Evolutionary conservation across 1,140 invertebrate genomes (phyloP).

Genomic region (Caenorhabditis brenneri): DNA sequence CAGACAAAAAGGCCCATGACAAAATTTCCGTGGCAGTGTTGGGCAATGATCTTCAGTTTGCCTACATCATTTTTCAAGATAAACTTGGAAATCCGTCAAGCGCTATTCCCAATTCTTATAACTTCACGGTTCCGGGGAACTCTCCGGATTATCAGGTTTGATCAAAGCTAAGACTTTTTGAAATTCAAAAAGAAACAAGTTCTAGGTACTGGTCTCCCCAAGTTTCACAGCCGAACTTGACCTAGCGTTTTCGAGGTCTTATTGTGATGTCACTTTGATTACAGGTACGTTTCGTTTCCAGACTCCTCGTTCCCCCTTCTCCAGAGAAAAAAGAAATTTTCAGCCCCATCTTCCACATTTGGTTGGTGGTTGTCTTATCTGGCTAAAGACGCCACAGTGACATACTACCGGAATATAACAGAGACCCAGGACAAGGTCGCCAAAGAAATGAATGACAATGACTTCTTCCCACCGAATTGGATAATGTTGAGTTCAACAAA

Average conservation of each 20-base stretch:
- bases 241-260: constrained; percentile 4
- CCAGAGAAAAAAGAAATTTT: background rate
- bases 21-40: background rate
- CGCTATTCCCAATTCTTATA: background rate
- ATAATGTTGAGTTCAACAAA: background rate
- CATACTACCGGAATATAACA: background rate
- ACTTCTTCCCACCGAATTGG: background rate
- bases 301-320: background rate
- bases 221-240: constrained; percentile 22
- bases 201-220: background rate
- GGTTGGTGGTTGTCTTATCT: constrained; percentile 2
- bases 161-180: too few relatives aligned
- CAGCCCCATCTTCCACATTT: constrained; percentile 13
- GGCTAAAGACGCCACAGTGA: background rate
- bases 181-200: too few relatives aligned
- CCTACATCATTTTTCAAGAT: constrained; percentile 20
- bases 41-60: constrained; percentile 34
- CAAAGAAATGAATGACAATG: background rate
- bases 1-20: background rate
- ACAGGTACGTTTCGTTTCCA: background rate
- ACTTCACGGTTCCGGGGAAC: background rate
- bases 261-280: constrained; percentile 36
- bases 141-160: background rate
- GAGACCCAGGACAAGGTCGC: background rate
- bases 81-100: background rate